Evolutionary conservation across 2,113 vertebrate species (phyloP).

Genomic region (Odontophorus gujanensis): DNA sequence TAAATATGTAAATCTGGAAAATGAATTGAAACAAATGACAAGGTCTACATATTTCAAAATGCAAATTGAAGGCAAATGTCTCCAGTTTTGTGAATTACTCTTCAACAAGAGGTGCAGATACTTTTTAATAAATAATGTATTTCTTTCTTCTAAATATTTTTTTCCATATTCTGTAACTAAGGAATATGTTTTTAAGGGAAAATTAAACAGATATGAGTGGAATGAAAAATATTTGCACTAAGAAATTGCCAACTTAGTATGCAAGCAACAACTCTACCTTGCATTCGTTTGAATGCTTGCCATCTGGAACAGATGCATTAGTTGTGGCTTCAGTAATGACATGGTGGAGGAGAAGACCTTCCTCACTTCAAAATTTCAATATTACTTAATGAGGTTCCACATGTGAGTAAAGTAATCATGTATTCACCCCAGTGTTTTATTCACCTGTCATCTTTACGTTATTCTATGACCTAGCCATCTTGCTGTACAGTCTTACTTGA

Average conservation of each 20-base stretch:
- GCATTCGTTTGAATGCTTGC: conserved; percentile 4
- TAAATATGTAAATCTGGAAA: not conserved
- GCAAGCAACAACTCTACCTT: not conserved
- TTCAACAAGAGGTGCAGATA: not conserved
- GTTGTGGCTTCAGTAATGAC: conserved; percentile 49
- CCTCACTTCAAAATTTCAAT: conserved; percentile 15
- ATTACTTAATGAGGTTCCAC: conserved; percentile 17
- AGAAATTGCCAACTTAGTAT: conserved; percentile 31
- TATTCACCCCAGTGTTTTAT: not conserved
- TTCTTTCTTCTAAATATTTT: not conserved
- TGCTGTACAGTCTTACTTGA: not conserved
- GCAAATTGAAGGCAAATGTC: not conserved
- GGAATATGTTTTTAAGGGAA: not conserved
- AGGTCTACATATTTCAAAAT: not conserved
- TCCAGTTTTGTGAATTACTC: not conserved
- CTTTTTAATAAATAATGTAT: not conserved
- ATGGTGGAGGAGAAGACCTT: conserved; percentile 45
- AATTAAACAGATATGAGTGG: not conserved
- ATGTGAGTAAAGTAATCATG: not conserved
- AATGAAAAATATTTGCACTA: not conserved
- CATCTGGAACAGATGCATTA: conserved; percentile 60
- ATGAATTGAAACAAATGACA: not conserved
- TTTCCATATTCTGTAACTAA: not conserved
- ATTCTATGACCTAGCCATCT: not conserved
- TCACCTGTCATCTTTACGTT: not conserved